Base-by-base conservation (phyloP, 2,888 invertebrate genomes). In the Myopa testacea region DNA sequence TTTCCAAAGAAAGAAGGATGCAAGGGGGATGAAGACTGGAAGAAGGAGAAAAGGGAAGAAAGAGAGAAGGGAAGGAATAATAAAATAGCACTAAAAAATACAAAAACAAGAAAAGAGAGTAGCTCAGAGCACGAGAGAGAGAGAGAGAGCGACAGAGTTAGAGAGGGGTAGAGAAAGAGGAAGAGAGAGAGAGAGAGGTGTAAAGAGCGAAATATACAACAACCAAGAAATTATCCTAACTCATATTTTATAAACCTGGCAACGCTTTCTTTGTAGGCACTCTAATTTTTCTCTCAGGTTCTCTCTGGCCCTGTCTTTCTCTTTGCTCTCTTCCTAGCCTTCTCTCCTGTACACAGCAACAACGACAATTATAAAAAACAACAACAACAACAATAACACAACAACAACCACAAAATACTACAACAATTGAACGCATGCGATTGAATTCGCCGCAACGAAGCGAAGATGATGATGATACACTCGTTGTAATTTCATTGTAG, bases 391-490 rank as follows among this genome's bases (percentile, higher is more conserved):
- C 37, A 60, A 60, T 3, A 1, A 5, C 7, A 16, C 7, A 16
- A 19, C n/a, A n/a, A n/a, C 37, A 7, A 45, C 52, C 50, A 52
- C 45, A 74, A 16, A n/a, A 19, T 14, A 68, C 14, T 68, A n/a
- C 69, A 69, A 62, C 40, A 62, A 60, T 37, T 52, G n/a, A 50
- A 45, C 14, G 73, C 55, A 69, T 52, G 69, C 7, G 45, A 10
- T 14, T n/a, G 34, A 62, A 73, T 73, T 73, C 73, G 73, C 73
- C 73, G 63, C 62, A 26, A 45, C 37, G 45, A 6, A 3, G 45
- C 0, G 45, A 45, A 2, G 45, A 45, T 8, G 45, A 45, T 6
- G 7, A 10, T 8, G 45, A 26, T 26, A 26, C 26, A 26, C 26
- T 26, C 26, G 45, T 10, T 45, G 45, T 45, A 45, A 45, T 45